Percentiles rank a stretch among this genome's conserved stretches.
Conservation (phyloP, 2,797 vertebrate genomes). For the Molossus molossus region DNA sequence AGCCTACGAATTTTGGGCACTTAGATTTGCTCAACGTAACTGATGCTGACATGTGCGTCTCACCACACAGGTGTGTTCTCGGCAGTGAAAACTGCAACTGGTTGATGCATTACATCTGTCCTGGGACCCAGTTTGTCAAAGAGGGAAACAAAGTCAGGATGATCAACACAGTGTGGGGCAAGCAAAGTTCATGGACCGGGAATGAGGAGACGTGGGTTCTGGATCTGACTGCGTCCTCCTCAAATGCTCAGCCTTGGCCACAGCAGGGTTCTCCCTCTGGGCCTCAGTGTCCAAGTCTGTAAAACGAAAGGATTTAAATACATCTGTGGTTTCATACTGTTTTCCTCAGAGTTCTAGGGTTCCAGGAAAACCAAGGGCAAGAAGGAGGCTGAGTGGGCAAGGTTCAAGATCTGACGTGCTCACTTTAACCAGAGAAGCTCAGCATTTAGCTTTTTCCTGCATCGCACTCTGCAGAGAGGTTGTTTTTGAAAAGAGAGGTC, state of each 20-base stretch:
- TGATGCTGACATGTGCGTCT: not conserved
- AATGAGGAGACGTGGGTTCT: not conserved
- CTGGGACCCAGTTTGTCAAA: not conserved
- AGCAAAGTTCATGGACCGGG: not conserved
- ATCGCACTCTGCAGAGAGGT: not conserved
- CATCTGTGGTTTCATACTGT: not conserved
- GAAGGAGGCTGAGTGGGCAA: not conserved
- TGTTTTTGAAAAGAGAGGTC: conserved; percentile 49
- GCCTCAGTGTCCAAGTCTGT: not conserved
- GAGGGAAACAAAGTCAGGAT: not conserved
- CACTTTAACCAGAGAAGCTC: not conserved
- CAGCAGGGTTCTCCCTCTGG: not conserved
- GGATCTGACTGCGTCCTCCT: not conserved
- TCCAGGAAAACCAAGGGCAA: not conserved
- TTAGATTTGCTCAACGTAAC: not conserved
- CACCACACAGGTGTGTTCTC: not conserved
- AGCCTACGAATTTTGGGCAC: not conserved
- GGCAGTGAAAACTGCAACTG: not conserved
- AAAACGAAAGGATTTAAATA: not conserved
- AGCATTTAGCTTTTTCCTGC: not conserved
- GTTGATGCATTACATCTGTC: not conserved
- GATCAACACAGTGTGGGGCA: not conserved
- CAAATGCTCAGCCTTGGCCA: not conserved
- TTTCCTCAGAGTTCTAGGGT: not conserved
- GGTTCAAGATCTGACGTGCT: not conserved